Evolutionary conservation across 64 coral and sea anemone species (phyloP), one percentile per base, ranked within the genome.

Genomic region (Cladopsammia gracilis): DNA sequence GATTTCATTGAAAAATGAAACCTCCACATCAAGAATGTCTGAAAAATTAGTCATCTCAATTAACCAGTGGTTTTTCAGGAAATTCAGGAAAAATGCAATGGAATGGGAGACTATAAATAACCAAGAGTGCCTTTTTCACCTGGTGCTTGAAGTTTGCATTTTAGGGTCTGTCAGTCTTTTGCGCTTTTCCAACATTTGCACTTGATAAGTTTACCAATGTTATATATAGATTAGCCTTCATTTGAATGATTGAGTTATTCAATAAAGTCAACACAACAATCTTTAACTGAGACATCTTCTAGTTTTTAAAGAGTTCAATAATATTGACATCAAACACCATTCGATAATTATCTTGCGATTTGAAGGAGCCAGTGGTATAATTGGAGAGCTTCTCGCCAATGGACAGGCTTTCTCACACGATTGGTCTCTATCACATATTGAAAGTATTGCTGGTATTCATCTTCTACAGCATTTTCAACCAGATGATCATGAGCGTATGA

Each of bases 391-490:
- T 69, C 65, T 69, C 65, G 22, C 65, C 65, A 69, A 69, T 69
- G 65, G 26, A 24, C 65, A 69, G 23, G 65, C 65, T 69, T 69
- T 24, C 65, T 69, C 26, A 69, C 7, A 24, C 26, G 65, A 69
- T 69, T 69, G 65, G 23, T 69, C 65, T 69, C 65, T 69, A 20
- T 69, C 65, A 69, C 10, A 24, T 25, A 69, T 69, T 69, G 65
- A 69, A 69, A 69, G 26, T 69, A 69, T 69, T 69, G 65, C 65
- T 69, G 65, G 65, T 69, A 69, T 69, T 69, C 65, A 5, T 69
- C 65, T 6, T 24, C 65, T 69, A 69, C 65, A 69, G n/a, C 23
- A 69, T 69, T 69, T 69, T 69, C 65, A 69, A 69, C 65, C 65
- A 69, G 65, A 24, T 69, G 65, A 69, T 69, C 65, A 69, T 24